phyloP scores from a whole-genome alignment of 2,888 invertebrate genomes.

The Clanis bilineata region DNA sequence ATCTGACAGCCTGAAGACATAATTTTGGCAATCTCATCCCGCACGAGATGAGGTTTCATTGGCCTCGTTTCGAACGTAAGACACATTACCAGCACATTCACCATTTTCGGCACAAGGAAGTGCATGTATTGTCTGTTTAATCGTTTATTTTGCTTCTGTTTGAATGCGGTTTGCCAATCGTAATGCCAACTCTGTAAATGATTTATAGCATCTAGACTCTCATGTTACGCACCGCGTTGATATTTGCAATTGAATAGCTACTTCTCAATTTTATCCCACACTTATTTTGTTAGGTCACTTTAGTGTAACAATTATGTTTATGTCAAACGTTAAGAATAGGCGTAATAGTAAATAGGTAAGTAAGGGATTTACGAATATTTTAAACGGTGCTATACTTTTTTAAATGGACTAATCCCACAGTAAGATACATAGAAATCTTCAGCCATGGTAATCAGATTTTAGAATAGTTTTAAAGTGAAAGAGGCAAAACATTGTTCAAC shows the following conservation, averaged over 20 bases:
- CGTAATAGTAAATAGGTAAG: too few relatives aligned
- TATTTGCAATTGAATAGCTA: not conserved
- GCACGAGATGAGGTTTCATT: constrained; percentile 5
- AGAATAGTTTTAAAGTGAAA: too few relatives aligned
- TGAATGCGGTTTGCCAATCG: not conserved
- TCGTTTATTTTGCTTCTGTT: not conserved
- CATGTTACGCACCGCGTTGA: not conserved
- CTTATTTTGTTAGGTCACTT: too few relatives aligned
- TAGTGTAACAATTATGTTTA: too few relatives aligned
- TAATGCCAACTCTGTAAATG: not conserved
- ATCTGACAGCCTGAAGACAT: not conserved
- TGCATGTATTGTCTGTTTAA: not conserved
- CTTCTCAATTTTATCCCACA: too few relatives aligned
- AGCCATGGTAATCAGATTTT: too few relatives aligned
- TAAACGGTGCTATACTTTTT: too few relatives aligned
- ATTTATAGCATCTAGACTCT: not conserved
- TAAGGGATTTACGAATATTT: too few relatives aligned
- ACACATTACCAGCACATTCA: constrained; percentile 1
- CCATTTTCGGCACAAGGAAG: not conserved
- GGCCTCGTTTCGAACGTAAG: constrained; percentile 3
- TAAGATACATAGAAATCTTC: too few relatives aligned
- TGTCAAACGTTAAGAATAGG: too few relatives aligned
- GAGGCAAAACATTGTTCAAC: too few relatives aligned
- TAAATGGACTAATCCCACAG: too few relatives aligned
- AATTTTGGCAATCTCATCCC: not conserved